These are phyloP conservation scores for Rhyacichthys aspro DNA, from an alignment of 2,797 vertebrate genomes.

Conservation along the genomic window DNA sequence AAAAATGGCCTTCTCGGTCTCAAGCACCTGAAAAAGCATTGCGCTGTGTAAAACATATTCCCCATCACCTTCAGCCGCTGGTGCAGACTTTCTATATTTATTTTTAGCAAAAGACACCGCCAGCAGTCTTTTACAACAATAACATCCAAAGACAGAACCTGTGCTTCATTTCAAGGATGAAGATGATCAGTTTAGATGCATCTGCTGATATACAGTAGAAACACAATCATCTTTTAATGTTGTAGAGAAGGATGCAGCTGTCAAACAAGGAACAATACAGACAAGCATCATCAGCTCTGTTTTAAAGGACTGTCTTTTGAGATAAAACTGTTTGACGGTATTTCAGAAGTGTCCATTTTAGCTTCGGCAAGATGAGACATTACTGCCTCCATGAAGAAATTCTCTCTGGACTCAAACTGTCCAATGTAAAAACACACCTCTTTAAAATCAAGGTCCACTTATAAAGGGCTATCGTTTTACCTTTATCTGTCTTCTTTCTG, in stretches of 20 bases:
- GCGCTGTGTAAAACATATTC: background rate
- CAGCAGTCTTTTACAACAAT: background rate
- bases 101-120: background rate
- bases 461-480: no score
- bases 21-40: background rate
- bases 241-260: slow-evolving; percentile 4
- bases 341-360: background rate
- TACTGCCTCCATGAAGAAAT: no score
- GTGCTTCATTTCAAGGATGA: background rate
- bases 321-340: slow-evolving; percentile 10
- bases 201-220: background rate
- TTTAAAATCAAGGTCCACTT: no score
- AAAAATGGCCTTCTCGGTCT: background rate
- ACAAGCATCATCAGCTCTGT: background rate
- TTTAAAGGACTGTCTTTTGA: slow-evolving; percentile 13
- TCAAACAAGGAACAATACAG: background rate
- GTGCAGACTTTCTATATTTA: background rate
- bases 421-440: no score
- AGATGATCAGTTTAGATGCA: slow-evolving; percentile 25
- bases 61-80: background rate
- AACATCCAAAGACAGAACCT: background rate
- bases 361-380: background rate
- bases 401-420: no score
- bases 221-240: background rate
- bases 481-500: slow-evolving; percentile 13